Conservation (phyloP, 35 echinoderm and acorn worm genomes). For the Diadema setosum region DNA sequence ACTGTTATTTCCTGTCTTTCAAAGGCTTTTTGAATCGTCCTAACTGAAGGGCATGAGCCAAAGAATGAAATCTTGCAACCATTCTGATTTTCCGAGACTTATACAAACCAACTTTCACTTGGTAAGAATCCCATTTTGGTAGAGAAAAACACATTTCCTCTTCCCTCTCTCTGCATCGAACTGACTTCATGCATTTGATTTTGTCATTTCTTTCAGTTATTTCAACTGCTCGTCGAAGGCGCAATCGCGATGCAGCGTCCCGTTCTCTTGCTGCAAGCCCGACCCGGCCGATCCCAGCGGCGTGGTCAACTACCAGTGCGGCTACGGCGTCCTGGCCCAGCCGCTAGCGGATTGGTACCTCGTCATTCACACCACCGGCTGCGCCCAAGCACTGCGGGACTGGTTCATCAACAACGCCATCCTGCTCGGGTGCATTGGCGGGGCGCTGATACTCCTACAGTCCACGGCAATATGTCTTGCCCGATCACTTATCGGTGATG, state of each 20-base stretch:
- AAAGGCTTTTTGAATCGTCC: too few relatives aligned
- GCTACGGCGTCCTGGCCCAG: slow-evolving; percentile 43
- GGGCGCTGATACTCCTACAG: slow-evolving; percentile 65
- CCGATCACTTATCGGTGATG: slow-evolving; percentile 69
- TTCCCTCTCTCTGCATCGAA: neutral
- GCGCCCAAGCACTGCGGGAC: slow-evolving; percentile 47
- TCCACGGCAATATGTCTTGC: slow-evolving; percentile 73
- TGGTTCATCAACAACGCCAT: slow-evolving; percentile 89
- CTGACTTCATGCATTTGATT: neutral
- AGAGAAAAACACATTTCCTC: too few relatives aligned
- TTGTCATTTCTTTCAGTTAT: slow-evolving; percentile 48
- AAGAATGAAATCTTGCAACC: too few relatives aligned
- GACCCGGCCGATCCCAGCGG: slow-evolving; percentile 9
- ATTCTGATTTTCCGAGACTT: too few relatives aligned
- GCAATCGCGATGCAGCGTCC: slow-evolving; percentile 71
- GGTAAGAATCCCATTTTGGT: too few relatives aligned
- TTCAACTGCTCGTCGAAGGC: slow-evolving; percentile 73
- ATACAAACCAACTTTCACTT: too few relatives aligned
- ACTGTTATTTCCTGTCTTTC: too few relatives aligned
- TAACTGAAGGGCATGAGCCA: too few relatives aligned
- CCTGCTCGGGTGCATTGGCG: slow-evolving; percentile 45
- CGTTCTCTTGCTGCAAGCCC: slow-evolving; percentile 79
- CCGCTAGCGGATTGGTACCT: neutral
- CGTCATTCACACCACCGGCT: slow-evolving; percentile 65
- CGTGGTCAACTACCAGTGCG: slow-evolving; percentile 94